Percentiles rank a stretch among this genome's conserved stretches.
These are phyloP conservation scores for Lysiphlebus fabarum DNA, from an alignment of 1,140 invertebrate species.

Conservation along the genomic window DNA sequence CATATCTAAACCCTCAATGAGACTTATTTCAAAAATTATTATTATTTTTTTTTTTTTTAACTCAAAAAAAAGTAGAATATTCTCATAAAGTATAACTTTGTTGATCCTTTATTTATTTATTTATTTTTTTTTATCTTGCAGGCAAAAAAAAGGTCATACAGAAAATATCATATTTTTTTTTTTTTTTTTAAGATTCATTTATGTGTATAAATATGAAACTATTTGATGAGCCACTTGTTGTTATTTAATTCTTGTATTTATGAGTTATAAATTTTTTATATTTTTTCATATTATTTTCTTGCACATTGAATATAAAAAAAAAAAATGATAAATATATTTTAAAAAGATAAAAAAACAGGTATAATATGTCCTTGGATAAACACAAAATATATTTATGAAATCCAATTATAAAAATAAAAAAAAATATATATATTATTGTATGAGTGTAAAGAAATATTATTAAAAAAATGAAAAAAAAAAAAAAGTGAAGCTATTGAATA, in stretches of 20 bases:
- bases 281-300: background rate
- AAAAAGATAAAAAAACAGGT: background rate
- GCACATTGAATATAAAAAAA: background rate
- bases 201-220: too few relatives aligned
- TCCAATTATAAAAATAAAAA: slow-evolving; percentile 19
- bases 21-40: too few relatives aligned
- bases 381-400: slow-evolving; percentile 13
- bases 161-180: too few relatives aligned
- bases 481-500: slow-evolving; percentile 10
- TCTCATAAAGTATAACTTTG: too few relatives aligned
- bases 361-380: slow-evolving; percentile 18
- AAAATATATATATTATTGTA: slow-evolving; percentile 11
- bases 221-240: background rate
- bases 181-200: too few relatives aligned
- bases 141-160: too few relatives aligned
- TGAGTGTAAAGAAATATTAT: background rate
- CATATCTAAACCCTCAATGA: slow-evolving; percentile 5
- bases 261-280: background rate
- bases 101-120: too few relatives aligned
- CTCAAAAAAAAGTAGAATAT: too few relatives aligned
- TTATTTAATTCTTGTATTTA: slow-evolving; percentile 5
- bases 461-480: background rate
- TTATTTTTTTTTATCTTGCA: too few relatives aligned
- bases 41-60: too few relatives aligned
- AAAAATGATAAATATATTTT: background rate